Percentiles rank a stretch among this genome's conserved stretches.
phyloP scores from a whole-genome alignment of 1,140 invertebrate genomes.

The Cotesia typhae region DNA sequence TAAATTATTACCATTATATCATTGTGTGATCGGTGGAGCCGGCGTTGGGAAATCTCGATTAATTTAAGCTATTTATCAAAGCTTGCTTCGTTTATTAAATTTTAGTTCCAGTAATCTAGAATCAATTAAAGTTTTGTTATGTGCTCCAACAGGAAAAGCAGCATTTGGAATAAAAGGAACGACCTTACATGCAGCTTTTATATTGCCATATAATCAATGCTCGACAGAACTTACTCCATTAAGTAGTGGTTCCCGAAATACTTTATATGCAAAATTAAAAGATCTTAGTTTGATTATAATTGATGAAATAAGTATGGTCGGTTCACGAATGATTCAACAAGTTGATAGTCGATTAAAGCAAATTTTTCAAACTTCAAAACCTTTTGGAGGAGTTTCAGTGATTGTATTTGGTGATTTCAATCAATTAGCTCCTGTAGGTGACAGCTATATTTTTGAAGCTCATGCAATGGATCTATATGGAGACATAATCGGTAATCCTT shows the following conservation, averaged over 20 bases:
- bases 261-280: conserved; percentile 38
- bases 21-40: conserved; percentile 39
- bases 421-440: conserved; percentile 43
- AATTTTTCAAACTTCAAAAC: conserved; percentile 43
- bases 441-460: background rate
- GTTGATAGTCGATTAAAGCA: conserved; percentile 48
- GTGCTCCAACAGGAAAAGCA: conserved; percentile 55
- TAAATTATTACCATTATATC: conserved; percentile 32
- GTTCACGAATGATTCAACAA: conserved; percentile 38
- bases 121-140: conserved; percentile 27
- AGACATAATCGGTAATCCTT: conserved; percentile 18
- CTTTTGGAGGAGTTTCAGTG: conserved; percentile 44
- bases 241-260: conserved; percentile 20
- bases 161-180: conserved; percentile 45
- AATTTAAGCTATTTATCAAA: conserved; percentile 40
- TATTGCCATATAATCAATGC: conserved; percentile 43
- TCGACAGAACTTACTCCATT: conserved; percentile 13
- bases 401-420: conserved; percentile 46
- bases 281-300: conserved; percentile 51
- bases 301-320: conserved; percentile 57
- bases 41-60: conserved; percentile 44
- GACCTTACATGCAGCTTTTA: conserved; percentile 50
- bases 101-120: conserved; percentile 10
- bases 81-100: conserved; percentile 27
- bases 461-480: conserved; percentile 1